phyloP scores from a whole-genome alignment of 2,797 vertebrate genomes.

The Garrulus glandarius region DNA sequence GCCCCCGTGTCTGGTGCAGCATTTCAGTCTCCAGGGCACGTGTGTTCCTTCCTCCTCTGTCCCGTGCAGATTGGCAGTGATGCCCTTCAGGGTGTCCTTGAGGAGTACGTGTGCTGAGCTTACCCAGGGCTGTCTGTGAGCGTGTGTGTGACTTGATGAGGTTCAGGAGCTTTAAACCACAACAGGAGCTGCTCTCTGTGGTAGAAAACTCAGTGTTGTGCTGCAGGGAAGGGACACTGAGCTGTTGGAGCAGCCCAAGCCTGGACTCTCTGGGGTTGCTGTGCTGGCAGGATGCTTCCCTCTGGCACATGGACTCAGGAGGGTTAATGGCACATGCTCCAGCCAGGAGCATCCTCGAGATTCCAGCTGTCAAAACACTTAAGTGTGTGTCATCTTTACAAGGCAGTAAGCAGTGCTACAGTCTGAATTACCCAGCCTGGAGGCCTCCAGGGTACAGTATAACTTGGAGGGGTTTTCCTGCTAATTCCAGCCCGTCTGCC shows the following conservation, averaged over 20 bases:
- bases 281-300: not conserved
- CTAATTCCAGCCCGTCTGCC: not conserved
- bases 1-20: not conserved
- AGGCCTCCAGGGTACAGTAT: not conserved
- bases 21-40: not conserved
- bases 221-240: not conserved
- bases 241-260: not conserved
- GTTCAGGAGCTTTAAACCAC: not conserved
- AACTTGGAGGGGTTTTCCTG: not conserved
- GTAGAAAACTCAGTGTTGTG: not conserved
- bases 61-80: not conserved
- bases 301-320: accelerated
- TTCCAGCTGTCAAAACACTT: not conserved
- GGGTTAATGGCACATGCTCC: not conserved
- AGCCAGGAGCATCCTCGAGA: not conserved
- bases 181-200: not conserved
- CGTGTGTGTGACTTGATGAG: not conserved
- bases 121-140: not conserved
- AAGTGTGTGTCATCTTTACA: not conserved
- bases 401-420: not conserved
- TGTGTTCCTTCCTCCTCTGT: not conserved
- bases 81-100: not conserved
- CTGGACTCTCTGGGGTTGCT: not conserved
- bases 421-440: not conserved
- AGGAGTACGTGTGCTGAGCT: not conserved